Base-by-base conservation (phyloP, 2,113 vertebrate genomes). In the Noctilio leporinus region DNA sequence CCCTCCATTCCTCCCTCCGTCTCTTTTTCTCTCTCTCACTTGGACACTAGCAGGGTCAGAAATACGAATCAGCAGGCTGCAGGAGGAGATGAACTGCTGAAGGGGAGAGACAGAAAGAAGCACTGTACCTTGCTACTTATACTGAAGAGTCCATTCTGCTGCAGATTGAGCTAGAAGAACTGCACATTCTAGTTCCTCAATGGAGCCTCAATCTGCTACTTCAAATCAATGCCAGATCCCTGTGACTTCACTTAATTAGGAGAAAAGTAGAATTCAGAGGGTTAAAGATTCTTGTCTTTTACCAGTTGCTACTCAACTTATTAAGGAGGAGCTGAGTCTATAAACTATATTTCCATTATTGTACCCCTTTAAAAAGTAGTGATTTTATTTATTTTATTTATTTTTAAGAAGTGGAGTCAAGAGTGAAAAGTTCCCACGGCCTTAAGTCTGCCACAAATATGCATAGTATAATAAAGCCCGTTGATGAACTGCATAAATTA, bases 401-500 rank as follows among this genome's bases (percentile, higher is more conserved):
- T 80, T 64, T 75, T 47, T 20, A 96, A 95, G 64, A 38, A 6
- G 65, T 49, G 10, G 59, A 97, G 86, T 93, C 15, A 94, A 97
- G 19, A 72, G 80, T 38, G 84, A 94, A 84, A 96, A 96, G 85
- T 92, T 96, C 95, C 92, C 93, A 72, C 0, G 0, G 91, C 43
- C 94, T 92, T 24, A 95, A 75, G 75, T 89, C 55, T 75, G 55
- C 95, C 92, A 59, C 93, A 96, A 78, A 65, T 96, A 92, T 55
- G 92, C 45, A 49, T 26, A n/a, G 65, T 81, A 80, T 86, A 96
- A 96, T 69, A 91, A 94, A 95, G 77, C 65, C 57, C 84, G 80
- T 80, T 96, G 85, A 93, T 97, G 90, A 45, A 59, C 24, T 95
- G 70, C 85, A 96, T 96, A 97, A 97, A 97, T 98, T 98, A 96